These are phyloP conservation scores for Cossypha polioptera DNA, from an alignment of 2,797 vertebrate species.

Conservation along the genomic window DNA sequence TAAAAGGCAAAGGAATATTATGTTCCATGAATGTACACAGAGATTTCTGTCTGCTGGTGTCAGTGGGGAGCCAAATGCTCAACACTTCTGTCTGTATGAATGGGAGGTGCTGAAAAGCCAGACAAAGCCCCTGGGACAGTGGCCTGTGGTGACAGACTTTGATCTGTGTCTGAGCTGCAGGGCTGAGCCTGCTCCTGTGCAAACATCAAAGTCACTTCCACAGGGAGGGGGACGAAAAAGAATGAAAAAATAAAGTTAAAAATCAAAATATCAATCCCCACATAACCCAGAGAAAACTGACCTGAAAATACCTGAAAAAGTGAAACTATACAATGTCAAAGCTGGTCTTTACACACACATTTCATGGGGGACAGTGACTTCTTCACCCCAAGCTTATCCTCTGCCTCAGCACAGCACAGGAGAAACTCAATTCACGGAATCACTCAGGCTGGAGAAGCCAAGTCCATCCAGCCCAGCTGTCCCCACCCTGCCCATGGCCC, in stretches of 20 bases:
- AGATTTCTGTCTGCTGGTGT: background rate
- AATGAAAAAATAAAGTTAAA: background rate
- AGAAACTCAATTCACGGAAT: background rate
- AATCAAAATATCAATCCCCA: background rate
- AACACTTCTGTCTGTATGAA: background rate
- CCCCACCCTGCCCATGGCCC: background rate
- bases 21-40: background rate
- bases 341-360: background rate
- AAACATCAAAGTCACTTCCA: background rate
- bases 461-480: background rate
- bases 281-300: background rate
- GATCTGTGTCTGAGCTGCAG: background rate
- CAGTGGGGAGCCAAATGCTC: background rate
- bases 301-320: background rate
- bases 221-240: no score
- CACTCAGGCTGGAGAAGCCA: fast-evolving
- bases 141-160: background rate
- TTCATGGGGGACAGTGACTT: background rate
- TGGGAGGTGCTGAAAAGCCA: fast-evolving
- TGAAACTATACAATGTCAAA: fast-evolving
- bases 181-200: background rate
- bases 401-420: fast-evolving
- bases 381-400: background rate
- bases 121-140: background rate
- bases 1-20: background rate